Base-by-base conservation (phyloP, 2,113 vertebrate genomes). In the Eurystomus gularis region DNA sequence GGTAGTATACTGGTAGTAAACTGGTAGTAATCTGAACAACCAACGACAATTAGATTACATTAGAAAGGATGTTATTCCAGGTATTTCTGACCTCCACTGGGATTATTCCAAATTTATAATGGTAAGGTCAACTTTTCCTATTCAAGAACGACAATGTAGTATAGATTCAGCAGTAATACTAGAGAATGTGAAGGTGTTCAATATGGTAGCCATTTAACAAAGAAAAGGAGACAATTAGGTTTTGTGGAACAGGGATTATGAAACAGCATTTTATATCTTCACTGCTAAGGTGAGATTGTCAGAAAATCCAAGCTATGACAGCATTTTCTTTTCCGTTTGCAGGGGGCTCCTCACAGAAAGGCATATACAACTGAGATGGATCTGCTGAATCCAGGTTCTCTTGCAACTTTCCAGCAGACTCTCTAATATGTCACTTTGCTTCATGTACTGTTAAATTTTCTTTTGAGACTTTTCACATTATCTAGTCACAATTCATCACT, bases 261-360 rank as follows among this genome's bases (percentile, higher is more conserved):
- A 57, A 92, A n/a, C 37, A 88, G 35, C 37, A 61, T 17, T n/a
- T 86, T 76, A 21, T 46, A 37, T 23, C 54, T 42, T 72, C 57
- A 33, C 29, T 76, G 44, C 31, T 69, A 21, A 69, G 39, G 75
- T 52, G 31, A 13, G 19, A 37, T 33, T 85, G 11, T 35, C 60
- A 75, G 39, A n/a, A 77, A 66, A 49, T 13, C 37, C 58, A 55
- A 48, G 26, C 29, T 20, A 3, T 1, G 1, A 33, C 16, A 85
- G 13, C 28, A 24, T 57, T 93, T 88, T 61, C 37, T 75, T 44
- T 71, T 44, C 44, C 33, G 3, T 65, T 64, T 70, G 7, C 33
- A 80, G 10, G 16, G 2, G 0, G 0, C 44, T 77, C n/a, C 61
- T 77, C 0, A 1, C 39, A 39, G 40, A 25, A 17, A 5, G 8